phyloP scores from a whole-genome alignment of 2,888 invertebrate species.

The Oxyscelio sp. region DNA sequence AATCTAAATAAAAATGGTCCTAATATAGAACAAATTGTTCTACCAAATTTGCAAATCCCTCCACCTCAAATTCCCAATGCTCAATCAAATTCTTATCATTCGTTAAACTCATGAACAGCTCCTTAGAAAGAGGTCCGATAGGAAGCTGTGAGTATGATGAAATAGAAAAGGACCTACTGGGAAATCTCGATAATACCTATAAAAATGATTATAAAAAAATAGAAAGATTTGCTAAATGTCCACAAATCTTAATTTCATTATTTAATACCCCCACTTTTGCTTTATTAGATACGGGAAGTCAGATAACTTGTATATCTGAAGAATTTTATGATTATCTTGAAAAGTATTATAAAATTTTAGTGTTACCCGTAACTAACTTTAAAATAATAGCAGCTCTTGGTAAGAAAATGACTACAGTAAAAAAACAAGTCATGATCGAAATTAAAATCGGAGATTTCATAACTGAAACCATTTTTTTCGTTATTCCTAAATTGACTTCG shows the following conservation, averaged over 20 bases:
- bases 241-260: neutral
- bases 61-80: neutral
- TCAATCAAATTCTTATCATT: neutral
- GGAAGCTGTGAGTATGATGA: constrained; percentile 2
- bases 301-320: constrained; percentile 1
- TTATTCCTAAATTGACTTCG: neutral
- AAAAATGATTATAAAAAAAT: neutral
- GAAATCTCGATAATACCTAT: no score
- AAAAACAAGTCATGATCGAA: constrained; percentile 1
- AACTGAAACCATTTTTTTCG: neutral
- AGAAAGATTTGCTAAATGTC: neutral
- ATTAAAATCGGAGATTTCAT: neutral
- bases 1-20: no score
- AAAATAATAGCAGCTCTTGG: neutral
- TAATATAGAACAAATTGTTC: no score
- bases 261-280: neutral
- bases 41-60: neutral
- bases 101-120: neutral
- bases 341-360: neutral
- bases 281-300: neutral
- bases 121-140: neutral
- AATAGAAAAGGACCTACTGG: neutral
- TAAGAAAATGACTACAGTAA: neutral
- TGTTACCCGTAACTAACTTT: neutral
- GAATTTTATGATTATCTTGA: neutral